phyloP scores from a whole-genome alignment of 1,140 invertebrate genomes.

The Cotesia typhae region DNA sequence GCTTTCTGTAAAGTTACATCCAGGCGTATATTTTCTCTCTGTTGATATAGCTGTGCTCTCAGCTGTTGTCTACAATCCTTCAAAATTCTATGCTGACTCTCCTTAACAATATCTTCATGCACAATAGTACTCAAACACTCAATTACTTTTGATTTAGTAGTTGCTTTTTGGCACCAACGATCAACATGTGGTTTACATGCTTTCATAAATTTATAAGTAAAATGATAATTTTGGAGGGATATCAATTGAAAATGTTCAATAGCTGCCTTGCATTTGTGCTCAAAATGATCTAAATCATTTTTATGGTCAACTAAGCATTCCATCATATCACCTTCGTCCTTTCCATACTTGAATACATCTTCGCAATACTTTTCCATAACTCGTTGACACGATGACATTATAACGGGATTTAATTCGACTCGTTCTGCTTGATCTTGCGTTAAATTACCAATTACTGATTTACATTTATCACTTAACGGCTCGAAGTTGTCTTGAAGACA shows the following conservation, averaged over 20 bases:
- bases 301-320: constrained; percentile 94
- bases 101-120: constrained; percentile 85
- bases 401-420: constrained; percentile 85
- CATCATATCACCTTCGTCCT: constrained; percentile 87
- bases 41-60: constrained; percentile 86
- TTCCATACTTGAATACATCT: constrained; percentile 73
- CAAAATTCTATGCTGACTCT: constrained; percentile 79
- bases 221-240: constrained; percentile 92
- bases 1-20: constrained; percentile 82
- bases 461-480: constrained; percentile 74
- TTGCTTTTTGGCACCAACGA: constrained; percentile 78
- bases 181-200: constrained; percentile 87
- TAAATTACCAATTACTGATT: constrained; percentile 82
- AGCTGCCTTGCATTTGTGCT: constrained; percentile 88
- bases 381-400: constrained; percentile 82
- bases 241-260: constrained; percentile 95
- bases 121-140: constrained; percentile 90
- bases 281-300: constrained; percentile 79
- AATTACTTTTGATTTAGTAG: constrained; percentile 88
- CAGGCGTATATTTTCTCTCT: constrained; percentile 84
- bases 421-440: constrained; percentile 89
- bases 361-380: constrained; percentile 86
- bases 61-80: constrained; percentile 90
- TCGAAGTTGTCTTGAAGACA: constrained; percentile 94
- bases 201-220: constrained; percentile 95